These are phyloP conservation scores for Holacanthella duospinosa DNA, from an alignment of 2,888 invertebrate species.

Conservation along the genomic window DNA sequence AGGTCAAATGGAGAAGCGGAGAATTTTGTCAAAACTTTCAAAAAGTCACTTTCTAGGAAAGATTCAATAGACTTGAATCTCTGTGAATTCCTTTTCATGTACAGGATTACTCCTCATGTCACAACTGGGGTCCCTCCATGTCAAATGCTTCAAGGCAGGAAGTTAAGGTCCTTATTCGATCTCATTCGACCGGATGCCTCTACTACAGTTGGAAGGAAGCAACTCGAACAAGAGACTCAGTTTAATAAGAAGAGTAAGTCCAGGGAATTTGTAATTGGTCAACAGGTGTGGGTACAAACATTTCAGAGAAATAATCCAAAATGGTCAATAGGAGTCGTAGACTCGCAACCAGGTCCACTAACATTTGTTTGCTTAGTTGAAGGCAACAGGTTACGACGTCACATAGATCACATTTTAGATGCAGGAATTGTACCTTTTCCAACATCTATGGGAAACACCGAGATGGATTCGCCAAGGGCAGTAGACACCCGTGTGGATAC, in stretches of 20 bases:
- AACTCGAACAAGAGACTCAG: constrained; percentile 5
- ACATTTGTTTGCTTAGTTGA: constrained; percentile 10
- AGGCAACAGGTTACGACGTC: background rate
- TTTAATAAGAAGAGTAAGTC: constrained; percentile 9
- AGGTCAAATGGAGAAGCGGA: too few relatives aligned
- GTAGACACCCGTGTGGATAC: too few relatives aligned
- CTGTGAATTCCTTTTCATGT: constrained; percentile 7
- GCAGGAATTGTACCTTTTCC: too few relatives aligned
- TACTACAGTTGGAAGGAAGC: background rate
- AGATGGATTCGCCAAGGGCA: too few relatives aligned
- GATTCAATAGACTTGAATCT: background rate
- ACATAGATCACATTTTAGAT: too few relatives aligned
- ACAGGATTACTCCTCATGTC: constrained; percentile 14
- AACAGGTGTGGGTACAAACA: constrained; percentile 14
- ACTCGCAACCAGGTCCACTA: constrained; percentile 7
- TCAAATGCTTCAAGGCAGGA: constrained; percentile 10
- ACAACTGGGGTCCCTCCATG: constrained; percentile 15
- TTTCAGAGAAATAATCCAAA: constrained; percentile 11
- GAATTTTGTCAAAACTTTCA: too few relatives aligned
- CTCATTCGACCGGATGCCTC: constrained; percentile 7
- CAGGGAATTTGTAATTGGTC: constrained; percentile 1
- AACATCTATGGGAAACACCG: too few relatives aligned
- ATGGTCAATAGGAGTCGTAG: constrained; percentile 15
- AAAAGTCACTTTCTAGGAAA: background rate
- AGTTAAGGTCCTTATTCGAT: constrained; percentile 8